Evolutionary conservation across 1,140 invertebrate genomes (phyloP).

Genomic region (Dreissena rostriformis): DNA sequence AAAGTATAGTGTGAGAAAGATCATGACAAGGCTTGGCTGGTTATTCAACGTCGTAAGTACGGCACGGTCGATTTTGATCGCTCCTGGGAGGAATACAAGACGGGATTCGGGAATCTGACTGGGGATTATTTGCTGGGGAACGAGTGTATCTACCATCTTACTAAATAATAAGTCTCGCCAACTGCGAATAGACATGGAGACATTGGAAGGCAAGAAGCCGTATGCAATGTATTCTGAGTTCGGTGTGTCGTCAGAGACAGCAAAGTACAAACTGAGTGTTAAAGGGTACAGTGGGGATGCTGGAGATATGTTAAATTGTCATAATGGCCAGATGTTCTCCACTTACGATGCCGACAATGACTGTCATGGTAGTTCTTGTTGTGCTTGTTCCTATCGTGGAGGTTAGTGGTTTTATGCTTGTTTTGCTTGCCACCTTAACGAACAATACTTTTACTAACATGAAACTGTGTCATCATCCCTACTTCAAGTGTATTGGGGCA

Average conservation of each 20-base stretch:
- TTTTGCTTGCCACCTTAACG: not conserved
- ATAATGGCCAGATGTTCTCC: conserved; percentile 4
- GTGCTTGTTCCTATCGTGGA: not conserved
- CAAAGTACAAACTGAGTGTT: conserved; percentile 2
- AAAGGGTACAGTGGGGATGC: conserved; percentile 3
- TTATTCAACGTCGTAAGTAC: too few species aligned
- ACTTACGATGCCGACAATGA: conserved; percentile 23
- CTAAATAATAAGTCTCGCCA: not conserved
- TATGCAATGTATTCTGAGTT: conserved; percentile 12
- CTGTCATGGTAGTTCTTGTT: not conserved
- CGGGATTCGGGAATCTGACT: too few species aligned
- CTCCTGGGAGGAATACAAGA: too few species aligned
- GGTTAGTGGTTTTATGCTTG: conserved; percentile 12
- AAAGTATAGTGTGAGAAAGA: too few species aligned
- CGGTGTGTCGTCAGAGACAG: not conserved
- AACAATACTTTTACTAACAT: not conserved
- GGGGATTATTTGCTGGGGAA: too few species aligned
- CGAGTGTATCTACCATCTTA: not conserved
- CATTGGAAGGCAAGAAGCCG: not conserved
- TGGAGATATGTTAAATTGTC: not conserved
- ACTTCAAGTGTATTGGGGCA: too few species aligned
- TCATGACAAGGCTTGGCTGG: too few species aligned
- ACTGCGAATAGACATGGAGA: conserved; percentile 9
- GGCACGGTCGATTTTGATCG: too few species aligned
- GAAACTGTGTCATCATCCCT: not conserved